Evolutionary conservation across 2,888 invertebrate genomes (phyloP).

Genomic region (Eudiplozoon nipponicum): DNA sequence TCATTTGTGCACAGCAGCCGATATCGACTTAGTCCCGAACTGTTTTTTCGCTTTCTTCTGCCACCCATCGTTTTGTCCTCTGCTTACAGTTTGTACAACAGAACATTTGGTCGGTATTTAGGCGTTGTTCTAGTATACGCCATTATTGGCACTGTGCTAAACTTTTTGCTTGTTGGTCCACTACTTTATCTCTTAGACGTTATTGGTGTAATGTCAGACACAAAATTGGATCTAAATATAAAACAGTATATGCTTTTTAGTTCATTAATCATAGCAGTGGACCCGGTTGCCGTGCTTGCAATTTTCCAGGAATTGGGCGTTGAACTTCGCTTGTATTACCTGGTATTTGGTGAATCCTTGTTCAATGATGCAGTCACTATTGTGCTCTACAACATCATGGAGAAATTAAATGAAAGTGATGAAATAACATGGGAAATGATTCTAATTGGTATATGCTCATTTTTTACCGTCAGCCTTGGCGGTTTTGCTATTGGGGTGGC

Average conservation of each 20-base stretch:
- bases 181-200: slow-evolving; percentile 21
- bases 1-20: neutral
- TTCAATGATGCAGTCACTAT: slow-evolving; percentile 33
- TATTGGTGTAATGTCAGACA: slow-evolving; percentile 19
- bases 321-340: slow-evolving; percentile 32
- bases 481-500: slow-evolving; percentile 29
- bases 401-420: slow-evolving; percentile 24
- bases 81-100: slow-evolving; percentile 32
- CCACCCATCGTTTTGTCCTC: slow-evolving; percentile 33
- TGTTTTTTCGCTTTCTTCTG: slow-evolving; percentile 31
- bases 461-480: slow-evolving; percentile 30
- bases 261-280: slow-evolving; percentile 33
- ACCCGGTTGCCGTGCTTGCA: slow-evolving; percentile 32
- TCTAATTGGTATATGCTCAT: slow-evolving; percentile 29
- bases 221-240: slow-evolving; percentile 18
- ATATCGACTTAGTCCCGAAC: slow-evolving; percentile 34
- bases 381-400: slow-evolving; percentile 31
- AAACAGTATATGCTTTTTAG: slow-evolving; percentile 28
- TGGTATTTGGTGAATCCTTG: slow-evolving; percentile 33
- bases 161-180: slow-evolving; percentile 21
- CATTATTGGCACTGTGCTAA: slow-evolving; percentile 27
- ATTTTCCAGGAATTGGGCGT: slow-evolving; percentile 33
- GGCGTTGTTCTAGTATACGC: slow-evolving; percentile 32
- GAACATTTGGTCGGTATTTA: slow-evolving; percentile 31
- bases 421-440: slow-evolving; percentile 20